These are phyloP conservation scores for Engystomops pustulosus DNA, from an alignment of 2,113 vertebrate species.

Conservation along the genomic window DNA sequence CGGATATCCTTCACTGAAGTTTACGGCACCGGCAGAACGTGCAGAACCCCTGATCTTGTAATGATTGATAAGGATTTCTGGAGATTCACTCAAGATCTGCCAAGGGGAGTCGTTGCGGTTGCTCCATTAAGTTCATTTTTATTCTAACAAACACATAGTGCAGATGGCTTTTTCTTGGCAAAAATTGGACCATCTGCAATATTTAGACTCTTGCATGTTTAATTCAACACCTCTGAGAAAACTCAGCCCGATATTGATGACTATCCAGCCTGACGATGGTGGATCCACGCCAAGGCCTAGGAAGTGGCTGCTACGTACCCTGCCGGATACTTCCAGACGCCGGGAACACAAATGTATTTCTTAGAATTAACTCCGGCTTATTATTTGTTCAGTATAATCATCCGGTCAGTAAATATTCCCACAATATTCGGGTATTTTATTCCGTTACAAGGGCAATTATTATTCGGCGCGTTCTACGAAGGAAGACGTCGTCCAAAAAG, in stretches of 20 bases:
- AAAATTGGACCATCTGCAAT: conserved; percentile 60
- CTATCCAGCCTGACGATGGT: conserved; percentile 54
- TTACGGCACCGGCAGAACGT: conserved; percentile 32
- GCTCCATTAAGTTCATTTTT: conserved; percentile 61
- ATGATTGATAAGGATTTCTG: conserved; percentile 57
- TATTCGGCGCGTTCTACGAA: neutral
- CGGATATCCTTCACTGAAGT: conserved; percentile 30
- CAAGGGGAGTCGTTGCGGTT: conserved; percentile 57
- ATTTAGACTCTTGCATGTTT: conserved; percentile 61
- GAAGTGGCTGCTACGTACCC: conserved; percentile 37
- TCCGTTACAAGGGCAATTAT: neutral
- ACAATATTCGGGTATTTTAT: conserved; percentile 23
- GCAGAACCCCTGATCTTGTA: conserved; percentile 10
- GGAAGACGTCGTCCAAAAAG: conserved; percentile 28
- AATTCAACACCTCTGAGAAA: conserved; percentile 60
- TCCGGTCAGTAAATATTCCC: conserved; percentile 29
- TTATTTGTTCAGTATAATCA: conserved; percentile 51
- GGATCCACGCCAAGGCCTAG: conserved; percentile 44
- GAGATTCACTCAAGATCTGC: conserved; percentile 54
- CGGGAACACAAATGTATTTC: conserved; percentile 53
- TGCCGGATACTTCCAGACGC: conserved; percentile 47
- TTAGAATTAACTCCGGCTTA: conserved; percentile 56
- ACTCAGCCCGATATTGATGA: conserved; percentile 58
- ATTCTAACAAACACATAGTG: conserved; percentile 61
- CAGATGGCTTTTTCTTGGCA: conserved; percentile 61